Conservation (phyloP, 2,797 vertebrate species). For the Oreochromis mossambicus region DNA sequence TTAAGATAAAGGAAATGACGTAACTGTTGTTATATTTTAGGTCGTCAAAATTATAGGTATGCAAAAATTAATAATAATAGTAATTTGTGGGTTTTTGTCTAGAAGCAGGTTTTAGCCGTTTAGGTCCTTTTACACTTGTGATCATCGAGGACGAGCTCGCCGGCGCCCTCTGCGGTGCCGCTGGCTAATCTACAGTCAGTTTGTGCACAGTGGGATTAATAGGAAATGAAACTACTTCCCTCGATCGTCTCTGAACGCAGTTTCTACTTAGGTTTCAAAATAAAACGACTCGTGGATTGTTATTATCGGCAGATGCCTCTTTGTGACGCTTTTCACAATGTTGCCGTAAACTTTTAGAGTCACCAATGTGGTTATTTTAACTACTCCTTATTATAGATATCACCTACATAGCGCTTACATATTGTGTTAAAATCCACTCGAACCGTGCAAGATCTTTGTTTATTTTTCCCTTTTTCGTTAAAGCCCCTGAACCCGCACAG, state of each 20-base stretch:
- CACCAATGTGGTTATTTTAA: rapidly evolving
- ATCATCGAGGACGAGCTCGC: neutral
- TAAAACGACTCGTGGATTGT: neutral
- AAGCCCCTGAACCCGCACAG: neutral
- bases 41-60: neutral
- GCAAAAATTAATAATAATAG: neutral
- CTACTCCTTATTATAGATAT: too few relatives aligned
- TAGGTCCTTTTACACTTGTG: neutral
- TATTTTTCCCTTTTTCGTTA: neutral
- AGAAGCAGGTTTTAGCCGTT: neutral
- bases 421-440: neutral
- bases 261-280: neutral
- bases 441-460: rapidly evolving
- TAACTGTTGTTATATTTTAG: neutral
- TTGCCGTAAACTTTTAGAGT: neutral
- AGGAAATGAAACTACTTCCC: neutral
- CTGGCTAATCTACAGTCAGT: neutral
- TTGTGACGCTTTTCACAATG: neutral
- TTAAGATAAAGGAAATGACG: neutral
- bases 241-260: neutral
- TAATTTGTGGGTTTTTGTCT: neutral
- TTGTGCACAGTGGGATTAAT: neutral
- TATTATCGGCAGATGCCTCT: rapidly evolving
- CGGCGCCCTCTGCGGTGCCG: neutral
- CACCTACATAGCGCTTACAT: neutral